Evolutionary conservation across 2,797 vertebrate species (phyloP), one percentile per base, ranked within the genome.

Genomic region (Tiaroga cobitis): DNA sequence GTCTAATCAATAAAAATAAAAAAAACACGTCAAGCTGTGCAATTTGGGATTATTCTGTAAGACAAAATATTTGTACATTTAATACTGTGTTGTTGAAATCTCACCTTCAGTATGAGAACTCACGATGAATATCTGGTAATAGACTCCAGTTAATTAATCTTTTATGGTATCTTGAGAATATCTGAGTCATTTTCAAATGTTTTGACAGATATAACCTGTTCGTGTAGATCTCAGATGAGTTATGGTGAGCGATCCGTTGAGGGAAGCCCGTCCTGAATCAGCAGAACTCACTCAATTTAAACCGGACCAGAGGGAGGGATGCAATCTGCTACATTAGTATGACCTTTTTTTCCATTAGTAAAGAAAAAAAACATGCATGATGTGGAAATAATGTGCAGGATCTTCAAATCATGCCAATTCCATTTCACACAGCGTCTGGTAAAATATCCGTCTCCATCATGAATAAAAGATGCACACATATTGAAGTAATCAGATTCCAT

Each of bases 381-480:
- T 82, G 80, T 80, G 34, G 72, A 87, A 72, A 81, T 81, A 76
- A 83, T 15, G 54, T 43, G 43, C 73, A 43, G 32, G n/a, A 67
- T 83, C 77, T 78, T 61, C 77, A 41, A 56, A 76, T 87, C 80
- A 65, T 46, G 29, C 43, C 65, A 51, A 61, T 75, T 75, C 39
- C 29, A 72, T 80, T 85, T 81, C 74, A 75, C 78, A 86, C 46
- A 61, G 72, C 16, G 8, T 18, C 72, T 19, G 80, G 49, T 73
- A 76, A 59, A 83, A 76, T 49, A 79, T 63, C 41, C 3, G 8
- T 37, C 67, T 56, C 41, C 9, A n/a, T 37, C 54, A 87, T 91
- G 88, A 87, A 91, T 89, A 89, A 91, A 87, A 86, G 73, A 89
- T 88, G 81, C 72, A 63, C 29, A 70, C 65, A 56, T 78, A 87